These are phyloP conservation scores for Azorinus chamasolen DNA, from an alignment of 2,888 invertebrate species.

Conservation along the genomic window DNA sequence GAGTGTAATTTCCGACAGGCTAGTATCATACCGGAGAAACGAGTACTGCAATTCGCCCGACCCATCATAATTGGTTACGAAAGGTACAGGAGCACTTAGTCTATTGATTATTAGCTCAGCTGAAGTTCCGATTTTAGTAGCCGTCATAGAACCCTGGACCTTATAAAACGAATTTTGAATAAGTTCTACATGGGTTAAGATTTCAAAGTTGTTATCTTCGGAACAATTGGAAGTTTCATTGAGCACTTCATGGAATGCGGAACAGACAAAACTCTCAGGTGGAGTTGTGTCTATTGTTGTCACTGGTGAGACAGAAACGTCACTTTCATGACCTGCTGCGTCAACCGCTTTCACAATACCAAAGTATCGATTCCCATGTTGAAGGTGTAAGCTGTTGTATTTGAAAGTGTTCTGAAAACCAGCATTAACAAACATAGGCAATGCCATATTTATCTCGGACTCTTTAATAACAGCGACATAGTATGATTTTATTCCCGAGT, in stretches of 20 bases:
- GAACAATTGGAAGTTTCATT: not conserved
- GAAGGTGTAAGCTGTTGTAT: conserved; percentile 14
- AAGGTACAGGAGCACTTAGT: too few relatives aligned
- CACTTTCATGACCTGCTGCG: conserved; percentile 30
- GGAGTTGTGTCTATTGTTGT: conserved; percentile 20
- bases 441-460: not conserved
- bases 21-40: too few relatives aligned
- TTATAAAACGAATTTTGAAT: not conserved
- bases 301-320: not conserved
- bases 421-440: conserved; percentile 8
- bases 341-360: conserved; percentile 38
- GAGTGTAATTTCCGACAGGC: too few relatives aligned
- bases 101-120: too few relatives aligned
- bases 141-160: not conserved
- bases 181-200: not conserved
- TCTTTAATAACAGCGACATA: conserved; percentile 14
- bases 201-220: not conserved
- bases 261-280: conserved; percentile 18
- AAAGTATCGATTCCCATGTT: conserved; percentile 22
- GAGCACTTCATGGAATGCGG: not conserved
- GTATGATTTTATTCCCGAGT: conserved; percentile 44
- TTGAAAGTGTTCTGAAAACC: conserved; percentile 12
- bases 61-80: too few relatives aligned
- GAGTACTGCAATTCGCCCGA: too few relatives aligned
- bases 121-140: not conserved